These are phyloP conservation scores for Limenitis camilla DNA, from an alignment of 2,888 invertebrate genomes.

Conservation along the genomic window DNA sequence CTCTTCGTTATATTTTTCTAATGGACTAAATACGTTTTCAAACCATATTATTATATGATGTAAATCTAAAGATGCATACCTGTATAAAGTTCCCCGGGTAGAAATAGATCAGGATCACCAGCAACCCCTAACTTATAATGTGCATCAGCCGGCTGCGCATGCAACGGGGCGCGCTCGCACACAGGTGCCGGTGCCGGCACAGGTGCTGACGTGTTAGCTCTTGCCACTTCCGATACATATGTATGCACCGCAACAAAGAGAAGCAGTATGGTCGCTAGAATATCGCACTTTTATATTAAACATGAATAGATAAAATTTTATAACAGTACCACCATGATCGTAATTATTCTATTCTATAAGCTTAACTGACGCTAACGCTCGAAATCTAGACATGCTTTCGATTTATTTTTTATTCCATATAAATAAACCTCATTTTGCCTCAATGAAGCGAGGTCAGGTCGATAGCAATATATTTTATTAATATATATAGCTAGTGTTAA, in stretches of 20 bases:
- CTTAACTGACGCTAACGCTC: too few species aligned
- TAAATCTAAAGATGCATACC: conserved; percentile 62
- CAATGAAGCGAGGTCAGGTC: too few species aligned
- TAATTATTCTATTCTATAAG: not conserved
- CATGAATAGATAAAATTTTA: too few species aligned
- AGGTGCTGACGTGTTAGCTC: conserved; percentile 10
- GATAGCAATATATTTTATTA: too few species aligned
- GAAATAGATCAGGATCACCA: conserved; percentile 82
- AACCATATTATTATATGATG: too few species aligned
- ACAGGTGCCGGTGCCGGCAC: not conserved
- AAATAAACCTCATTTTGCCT: too few species aligned
- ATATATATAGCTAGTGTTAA: too few species aligned
- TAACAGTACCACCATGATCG: not conserved
- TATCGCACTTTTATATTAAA: too few species aligned
- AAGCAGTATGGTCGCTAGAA: conserved; percentile 5
- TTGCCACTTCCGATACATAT: conserved; percentile 8
- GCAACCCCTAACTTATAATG: conserved; percentile 81
- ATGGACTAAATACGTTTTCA: too few species aligned
- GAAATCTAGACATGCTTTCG: too few species aligned
- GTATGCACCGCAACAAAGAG: conserved; percentile 10
- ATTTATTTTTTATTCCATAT: too few species aligned
- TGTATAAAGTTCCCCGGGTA: conserved; percentile 86
- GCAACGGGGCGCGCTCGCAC: conserved; percentile 51
- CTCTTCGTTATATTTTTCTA: too few species aligned
- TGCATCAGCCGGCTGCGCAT: conserved; percentile 76